These are phyloP conservation scores for Caenorhabditis sp. DNA, from an alignment of 2,888 invertebrate species.

Conservation along the genomic window DNA sequence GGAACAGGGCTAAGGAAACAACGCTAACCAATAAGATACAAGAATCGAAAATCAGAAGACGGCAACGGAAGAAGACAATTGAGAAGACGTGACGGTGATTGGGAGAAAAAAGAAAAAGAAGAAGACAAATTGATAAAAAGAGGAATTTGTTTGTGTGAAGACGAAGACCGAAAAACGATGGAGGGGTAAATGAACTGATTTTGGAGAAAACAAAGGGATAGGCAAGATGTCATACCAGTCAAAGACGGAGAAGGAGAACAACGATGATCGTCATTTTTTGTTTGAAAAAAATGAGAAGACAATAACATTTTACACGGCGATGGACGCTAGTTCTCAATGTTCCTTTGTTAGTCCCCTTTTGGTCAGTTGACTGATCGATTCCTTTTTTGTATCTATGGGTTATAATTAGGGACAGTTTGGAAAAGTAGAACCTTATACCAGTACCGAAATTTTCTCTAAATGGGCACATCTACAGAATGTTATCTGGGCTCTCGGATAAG, in stretches of 20 bases:
- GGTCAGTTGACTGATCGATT: constrained; percentile 35
- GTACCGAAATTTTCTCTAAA: too few relatives aligned
- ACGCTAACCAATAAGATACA: neutral
- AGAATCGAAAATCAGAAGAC: constrained; percentile 54
- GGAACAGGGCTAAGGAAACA: constrained; percentile 15
- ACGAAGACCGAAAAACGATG: constrained; percentile 7
- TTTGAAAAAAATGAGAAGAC: neutral
- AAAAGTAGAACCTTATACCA: too few relatives aligned
- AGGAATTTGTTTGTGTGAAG: constrained; percentile 14
- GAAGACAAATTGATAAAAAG: constrained; percentile 34
- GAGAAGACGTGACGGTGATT: constrained; percentile 28
- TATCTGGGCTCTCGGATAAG: too few relatives aligned
- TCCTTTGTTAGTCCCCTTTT: constrained; percentile 10
- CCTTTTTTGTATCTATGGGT: constrained; percentile 1
- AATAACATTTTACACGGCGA: constrained; percentile 7
- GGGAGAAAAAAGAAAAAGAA: constrained; percentile 10
- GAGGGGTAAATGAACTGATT: constrained; percentile 31
- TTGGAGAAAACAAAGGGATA: constrained; percentile 19
- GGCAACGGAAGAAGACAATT: constrained; percentile 21
- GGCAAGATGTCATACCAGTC: constrained; percentile 19
- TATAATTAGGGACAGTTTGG: neutral
- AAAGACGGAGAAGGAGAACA: neutral
- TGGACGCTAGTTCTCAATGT: constrained; percentile 16
- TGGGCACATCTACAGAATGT: too few relatives aligned
- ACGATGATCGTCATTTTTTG: constrained; percentile 12